phyloP scores from a whole-genome alignment of 2,797 vertebrate genomes.

The Coilia nasus region DNA sequence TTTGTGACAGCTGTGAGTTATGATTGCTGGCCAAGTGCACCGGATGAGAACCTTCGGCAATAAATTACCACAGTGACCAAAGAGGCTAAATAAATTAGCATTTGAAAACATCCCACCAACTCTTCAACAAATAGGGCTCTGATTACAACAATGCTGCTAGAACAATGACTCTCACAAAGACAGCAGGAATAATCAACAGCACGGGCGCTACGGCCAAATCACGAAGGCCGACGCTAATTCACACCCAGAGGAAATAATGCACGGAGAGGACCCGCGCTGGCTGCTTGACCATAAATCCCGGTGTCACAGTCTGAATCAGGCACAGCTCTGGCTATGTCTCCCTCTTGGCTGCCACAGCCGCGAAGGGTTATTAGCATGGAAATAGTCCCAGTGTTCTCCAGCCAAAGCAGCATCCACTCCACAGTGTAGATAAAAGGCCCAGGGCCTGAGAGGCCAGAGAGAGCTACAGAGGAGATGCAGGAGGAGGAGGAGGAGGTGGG shows the following conservation, averaged over 20 bases:
- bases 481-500: background rate
- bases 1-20: background rate
- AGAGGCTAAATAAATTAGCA: constrained; percentile 22
- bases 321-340: constrained; percentile 11
- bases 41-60: constrained; percentile 13
- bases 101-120: constrained; percentile 14
- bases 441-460: background rate
- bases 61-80: background rate
- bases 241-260: constrained; percentile 31
- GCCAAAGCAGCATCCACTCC: constrained; percentile 22
- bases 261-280: constrained; percentile 13
- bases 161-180: constrained; percentile 29
- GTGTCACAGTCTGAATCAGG: constrained; percentile 15
- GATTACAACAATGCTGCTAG: constrained; percentile 20
- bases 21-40: background rate
- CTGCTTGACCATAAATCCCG: constrained; percentile 7
- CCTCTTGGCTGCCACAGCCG: background rate
- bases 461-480: constrained; percentile 41
- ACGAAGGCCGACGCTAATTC: constrained; percentile 25
- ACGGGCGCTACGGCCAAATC: constrained; percentile 29
- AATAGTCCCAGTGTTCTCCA: constrained; percentile 13
- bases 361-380: constrained; percentile 37
- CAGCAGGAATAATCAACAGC: constrained; percentile 26
- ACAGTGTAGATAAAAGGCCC: background rate
- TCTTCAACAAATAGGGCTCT: background rate